A percentile compares a stretch with the other conserved stretches of the same genome.
phyloP scores from a whole-genome alignment of 2,113 vertebrate genomes.

The Sarotherodon lohbergeri region DNA sequence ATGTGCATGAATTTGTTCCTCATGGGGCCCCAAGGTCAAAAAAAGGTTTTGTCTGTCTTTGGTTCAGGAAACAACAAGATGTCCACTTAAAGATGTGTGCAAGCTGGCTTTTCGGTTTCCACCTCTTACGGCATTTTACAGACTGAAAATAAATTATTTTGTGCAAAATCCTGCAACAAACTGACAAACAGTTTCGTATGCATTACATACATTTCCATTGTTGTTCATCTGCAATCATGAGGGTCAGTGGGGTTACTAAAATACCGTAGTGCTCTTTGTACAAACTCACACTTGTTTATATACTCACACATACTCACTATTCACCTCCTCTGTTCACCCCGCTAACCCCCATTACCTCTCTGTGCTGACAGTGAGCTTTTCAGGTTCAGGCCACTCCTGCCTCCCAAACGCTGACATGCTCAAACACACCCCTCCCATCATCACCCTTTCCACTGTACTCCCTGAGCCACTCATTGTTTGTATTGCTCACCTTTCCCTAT shows the following conservation, averaged over 20 bases:
- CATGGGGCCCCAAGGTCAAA: neutral
- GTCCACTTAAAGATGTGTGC: neutral
- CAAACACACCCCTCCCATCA: constrained; percentile 15
- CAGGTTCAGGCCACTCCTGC: constrained; percentile 22
- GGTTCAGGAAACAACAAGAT: neutral
- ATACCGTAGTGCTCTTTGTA: neutral
- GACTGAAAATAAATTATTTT: neutral
- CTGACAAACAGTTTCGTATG: neutral
- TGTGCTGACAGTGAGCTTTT: constrained; percentile 63
- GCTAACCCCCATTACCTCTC: constrained; percentile 57
- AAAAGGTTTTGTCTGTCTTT: neutral
- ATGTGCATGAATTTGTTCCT: neutral
- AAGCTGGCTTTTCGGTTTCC: neutral
- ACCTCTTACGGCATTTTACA: neutral
- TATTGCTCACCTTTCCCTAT: neutral
- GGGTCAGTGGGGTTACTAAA: neutral
- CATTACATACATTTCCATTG: neutral
- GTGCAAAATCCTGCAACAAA: neutral
- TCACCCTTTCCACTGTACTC: neutral
- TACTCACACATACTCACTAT: constrained; percentile 5
- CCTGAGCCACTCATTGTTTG: neutral
- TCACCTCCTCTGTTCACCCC: neutral
- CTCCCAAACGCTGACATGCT: constrained; percentile 46
- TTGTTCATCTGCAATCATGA: neutral
- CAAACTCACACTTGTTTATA: neutral